Percentiles rank a stretch among this genome's conserved stretches.
Conservation (phyloP, 1,140 invertebrate genomes). For the Maniola jurtina region DNA sequence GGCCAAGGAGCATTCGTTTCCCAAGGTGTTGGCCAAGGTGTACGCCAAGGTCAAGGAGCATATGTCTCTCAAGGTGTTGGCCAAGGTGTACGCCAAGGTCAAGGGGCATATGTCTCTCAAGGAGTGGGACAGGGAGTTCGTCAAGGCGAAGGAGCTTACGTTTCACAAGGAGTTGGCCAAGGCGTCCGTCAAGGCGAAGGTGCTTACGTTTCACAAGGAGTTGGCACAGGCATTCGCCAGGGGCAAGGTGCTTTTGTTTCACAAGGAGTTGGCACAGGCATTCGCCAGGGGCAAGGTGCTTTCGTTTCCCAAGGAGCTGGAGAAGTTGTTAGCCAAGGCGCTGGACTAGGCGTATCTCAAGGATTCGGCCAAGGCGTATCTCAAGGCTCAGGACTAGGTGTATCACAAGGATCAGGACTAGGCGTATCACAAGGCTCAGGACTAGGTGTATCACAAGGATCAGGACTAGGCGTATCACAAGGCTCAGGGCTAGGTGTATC, state of each 20-base stretch:
- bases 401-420: too few species aligned
- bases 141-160: conserved; percentile 28
- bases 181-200: conserved; percentile 31
- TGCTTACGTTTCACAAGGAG: conserved; percentile 22
- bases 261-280: conserved; percentile 30
- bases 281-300: conserved; percentile 28
- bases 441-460: too few species aligned
- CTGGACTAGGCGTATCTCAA: conserved; percentile 2
- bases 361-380: too few species aligned
- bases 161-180: conserved; percentile 23
- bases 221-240: conserved; percentile 25
- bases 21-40: conserved; percentile 26
- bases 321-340: conserved; percentile 29
- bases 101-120: conserved; percentile 21
- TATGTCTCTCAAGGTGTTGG: conserved; percentile 28
- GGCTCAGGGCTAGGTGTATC: too few species aligned
- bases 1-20: conserved; percentile 13
- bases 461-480: too few species aligned
- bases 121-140: conserved; percentile 28
- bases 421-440: too few species aligned
- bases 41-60: conserved; percentile 21
- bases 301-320: conserved; percentile 10
- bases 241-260: conserved; percentile 27
- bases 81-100: conserved; percentile 16
- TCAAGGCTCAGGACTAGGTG: too few species aligned